Evolutionary conservation across 2,888 invertebrate genomes (phyloP).

Genomic region (Athalia rosae): DNA sequence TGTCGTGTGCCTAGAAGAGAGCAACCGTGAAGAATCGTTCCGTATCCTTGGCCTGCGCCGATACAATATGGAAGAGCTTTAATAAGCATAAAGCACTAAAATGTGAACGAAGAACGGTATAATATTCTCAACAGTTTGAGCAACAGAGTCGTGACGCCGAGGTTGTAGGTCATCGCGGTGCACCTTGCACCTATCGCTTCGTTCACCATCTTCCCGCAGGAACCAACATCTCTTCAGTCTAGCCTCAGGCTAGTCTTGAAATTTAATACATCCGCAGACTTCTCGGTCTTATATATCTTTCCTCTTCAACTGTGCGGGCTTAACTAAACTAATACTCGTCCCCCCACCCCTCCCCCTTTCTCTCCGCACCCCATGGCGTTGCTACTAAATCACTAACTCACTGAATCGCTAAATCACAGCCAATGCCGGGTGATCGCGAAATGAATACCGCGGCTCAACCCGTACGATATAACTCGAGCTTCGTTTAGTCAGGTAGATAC

Average conservation of each 20-base stretch:
- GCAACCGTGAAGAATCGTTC: slow-evolving; percentile 9
- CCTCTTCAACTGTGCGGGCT: not conserved
- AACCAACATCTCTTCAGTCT: slow-evolving; percentile 58
- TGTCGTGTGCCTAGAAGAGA: not conserved
- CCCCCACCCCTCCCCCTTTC: slow-evolving; percentile 2
- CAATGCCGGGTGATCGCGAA: slow-evolving; percentile 32
- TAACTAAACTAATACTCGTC: slow-evolving; percentile 33
- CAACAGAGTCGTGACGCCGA: slow-evolving; percentile 66
- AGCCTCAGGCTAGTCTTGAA: slow-evolving; percentile 67
- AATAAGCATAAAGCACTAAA: slow-evolving; percentile 44
- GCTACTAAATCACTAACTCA: slow-evolving; percentile 31
- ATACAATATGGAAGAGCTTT: slow-evolving; percentile 16
- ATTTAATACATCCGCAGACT: slow-evolving; percentile 65
- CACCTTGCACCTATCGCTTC: slow-evolving; percentile 64
- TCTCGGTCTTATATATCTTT: slow-evolving; percentile 8
- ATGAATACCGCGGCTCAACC: slow-evolving; percentile 10
- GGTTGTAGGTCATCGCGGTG: slow-evolving; percentile 68
- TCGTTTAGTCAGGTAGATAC: not conserved
- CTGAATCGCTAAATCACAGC: slow-evolving; percentile 34
- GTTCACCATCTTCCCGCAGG: slow-evolving; percentile 57
- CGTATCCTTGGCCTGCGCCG: not conserved
- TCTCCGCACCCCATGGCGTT: not conserved
- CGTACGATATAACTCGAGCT: slow-evolving; percentile 1
- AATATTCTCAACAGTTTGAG: slow-evolving; percentile 43
- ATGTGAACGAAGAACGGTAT: slow-evolving; percentile 44